Conservation (phyloP, 2,888 invertebrate species). For the Andrena praecox region DNA sequence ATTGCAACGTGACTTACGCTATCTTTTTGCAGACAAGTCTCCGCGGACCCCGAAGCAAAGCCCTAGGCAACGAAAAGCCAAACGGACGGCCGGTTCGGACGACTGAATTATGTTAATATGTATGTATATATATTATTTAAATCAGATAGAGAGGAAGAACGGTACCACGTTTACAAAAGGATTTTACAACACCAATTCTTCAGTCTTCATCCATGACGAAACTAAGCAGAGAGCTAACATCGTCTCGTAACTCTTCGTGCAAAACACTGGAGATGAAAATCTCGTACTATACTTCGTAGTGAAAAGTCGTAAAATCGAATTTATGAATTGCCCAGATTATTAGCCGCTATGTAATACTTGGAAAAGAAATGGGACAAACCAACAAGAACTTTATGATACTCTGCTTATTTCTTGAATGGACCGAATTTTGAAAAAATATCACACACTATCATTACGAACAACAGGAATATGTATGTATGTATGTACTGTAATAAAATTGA, state of each 20-base stretch:
- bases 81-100: slow-evolving; percentile 90
- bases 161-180: slow-evolving; percentile 22
- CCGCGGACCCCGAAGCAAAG: slow-evolving; percentile 89
- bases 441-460: slow-evolving; percentile 25
- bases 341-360: not conserved
- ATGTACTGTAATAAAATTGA: slow-evolving; percentile 43
- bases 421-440: slow-evolving; percentile 24
- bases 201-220: slow-evolving; percentile 19
- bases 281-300: not conserved
- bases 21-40: slow-evolving; percentile 89
- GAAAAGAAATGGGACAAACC: not conserved
- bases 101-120: slow-evolving; percentile 83
- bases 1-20: slow-evolving; percentile 13
- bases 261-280: not conserved
- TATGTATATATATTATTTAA: slow-evolving; percentile 61
- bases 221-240: slow-evolving; percentile 5
- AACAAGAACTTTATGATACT: not conserved
- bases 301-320: slow-evolving; percentile 16
- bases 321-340: slow-evolving; percentile 11
- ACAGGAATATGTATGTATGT: slow-evolving; percentile 30
- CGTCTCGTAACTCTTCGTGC: not conserved
- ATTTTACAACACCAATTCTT: slow-evolving; percentile 41
- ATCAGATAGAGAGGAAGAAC: slow-evolving; percentile 35
- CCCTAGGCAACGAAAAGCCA: slow-evolving; percentile 92
- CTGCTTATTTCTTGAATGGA: slow-evolving; percentile 13